A percentile compares a stretch with the other conserved stretches of the same genome.
Conservation (phyloP, 2,797 vertebrate genomes). For the Sparidentex hasta region DNA sequence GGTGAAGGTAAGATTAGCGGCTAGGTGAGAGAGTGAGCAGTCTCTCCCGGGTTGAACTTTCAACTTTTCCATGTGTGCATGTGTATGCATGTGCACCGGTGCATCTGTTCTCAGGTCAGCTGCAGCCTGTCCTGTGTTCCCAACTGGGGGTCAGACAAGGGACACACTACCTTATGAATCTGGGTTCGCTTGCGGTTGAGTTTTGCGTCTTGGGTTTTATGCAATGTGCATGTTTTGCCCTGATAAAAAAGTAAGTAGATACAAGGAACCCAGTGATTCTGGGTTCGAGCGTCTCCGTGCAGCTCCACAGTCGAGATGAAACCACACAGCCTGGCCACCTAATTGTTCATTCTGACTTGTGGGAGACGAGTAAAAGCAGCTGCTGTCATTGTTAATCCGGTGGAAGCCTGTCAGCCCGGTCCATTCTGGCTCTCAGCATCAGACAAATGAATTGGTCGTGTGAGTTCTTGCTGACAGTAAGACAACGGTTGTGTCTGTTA, state of each 20-base stretch:
- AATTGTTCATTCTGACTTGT: constrained; percentile 54
- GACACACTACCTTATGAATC: background rate
- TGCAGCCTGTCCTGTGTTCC: background rate
- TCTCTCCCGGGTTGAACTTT: background rate
- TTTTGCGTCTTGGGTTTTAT: background rate
- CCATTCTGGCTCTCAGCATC: constrained; percentile 58
- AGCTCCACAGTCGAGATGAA: constrained; percentile 5
- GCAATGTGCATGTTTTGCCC: background rate
- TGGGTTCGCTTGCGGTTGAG: background rate
- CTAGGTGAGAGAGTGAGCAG: background rate
- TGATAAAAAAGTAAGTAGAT: constrained; percentile 5
- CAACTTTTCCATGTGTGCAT: background rate
- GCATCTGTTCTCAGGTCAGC: constrained; percentile 24
- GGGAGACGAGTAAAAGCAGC: constrained; percentile 56
- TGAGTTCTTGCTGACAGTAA: constrained; percentile 51
- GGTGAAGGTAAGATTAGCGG: background rate
- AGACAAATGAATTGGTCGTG: constrained; percentile 59
- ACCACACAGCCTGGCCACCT: constrained; percentile 8
- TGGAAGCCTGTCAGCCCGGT: constrained; percentile 54
- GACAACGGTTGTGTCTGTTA: constrained; percentile 40
- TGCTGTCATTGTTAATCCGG: constrained; percentile 67
- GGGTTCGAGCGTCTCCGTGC: background rate
- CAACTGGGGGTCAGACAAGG: constrained; percentile 2
- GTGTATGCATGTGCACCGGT: constrained; percentile 1
- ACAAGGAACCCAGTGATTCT: background rate